These are phyloP conservation scores for Serranus cabrilla DNA, from an alignment of 2,797 vertebrate species.

Conservation along the genomic window DNA sequence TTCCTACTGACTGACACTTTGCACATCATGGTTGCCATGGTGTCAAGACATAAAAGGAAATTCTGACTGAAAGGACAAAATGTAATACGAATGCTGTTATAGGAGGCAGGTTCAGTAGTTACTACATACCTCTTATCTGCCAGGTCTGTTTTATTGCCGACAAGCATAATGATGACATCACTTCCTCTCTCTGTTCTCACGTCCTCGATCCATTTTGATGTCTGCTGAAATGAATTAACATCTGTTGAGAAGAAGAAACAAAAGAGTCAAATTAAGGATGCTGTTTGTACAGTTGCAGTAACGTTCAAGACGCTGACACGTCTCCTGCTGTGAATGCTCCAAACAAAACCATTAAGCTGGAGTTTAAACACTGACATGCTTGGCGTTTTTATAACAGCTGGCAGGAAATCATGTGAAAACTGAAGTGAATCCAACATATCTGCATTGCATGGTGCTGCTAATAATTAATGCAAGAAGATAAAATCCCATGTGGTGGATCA, in stretches of 20 bases:
- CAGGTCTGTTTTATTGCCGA: slow-evolving; percentile 95
- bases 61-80: slow-evolving; percentile 9
- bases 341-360: neutral
- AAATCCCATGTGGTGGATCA: neutral
- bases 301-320: neutral
- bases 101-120: neutral
- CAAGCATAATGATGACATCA: slow-evolving; percentile 95
- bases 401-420: neutral
- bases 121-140: slow-evolving; percentile 90
- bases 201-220: slow-evolving; percentile 95
- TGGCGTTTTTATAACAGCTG: neutral
- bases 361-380: neutral
- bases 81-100: neutral
- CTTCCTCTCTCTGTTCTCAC: slow-evolving; percentile 94
- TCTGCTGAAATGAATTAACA: slow-evolving; percentile 94
- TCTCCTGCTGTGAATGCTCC: neutral
- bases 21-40: slow-evolving; percentile 35
- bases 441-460: neutral
- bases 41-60: slow-evolving; percentile 22
- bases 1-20: slow-evolving; percentile 14
- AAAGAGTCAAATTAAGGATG: slow-evolving; percentile 15
- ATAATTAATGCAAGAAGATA: slow-evolving; percentile 11
- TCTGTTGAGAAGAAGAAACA: slow-evolving; percentile 78
- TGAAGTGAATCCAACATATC: neutral
- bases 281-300: neutral